Evolutionary conservation across 2,888 invertebrate genomes (phyloP).

Genomic region (Bombyx huttoni): DNA sequence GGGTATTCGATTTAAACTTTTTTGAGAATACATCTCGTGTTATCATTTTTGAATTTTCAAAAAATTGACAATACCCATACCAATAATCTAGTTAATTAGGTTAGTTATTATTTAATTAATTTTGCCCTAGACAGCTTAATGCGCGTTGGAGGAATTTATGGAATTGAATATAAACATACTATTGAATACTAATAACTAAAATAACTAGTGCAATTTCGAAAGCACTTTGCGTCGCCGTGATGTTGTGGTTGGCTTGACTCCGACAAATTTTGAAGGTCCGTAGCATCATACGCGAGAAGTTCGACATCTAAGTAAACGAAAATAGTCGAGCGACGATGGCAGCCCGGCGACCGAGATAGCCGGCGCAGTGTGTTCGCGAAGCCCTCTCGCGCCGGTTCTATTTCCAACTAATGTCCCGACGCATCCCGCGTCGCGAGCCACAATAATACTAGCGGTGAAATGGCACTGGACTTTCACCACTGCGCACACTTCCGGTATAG

Average conservation of each 20-base stretch:
- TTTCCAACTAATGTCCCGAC: conserved; percentile 60
- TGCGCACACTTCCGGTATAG: conserved; percentile 57
- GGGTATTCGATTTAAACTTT: too few species aligned
- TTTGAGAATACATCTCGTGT: too few species aligned
- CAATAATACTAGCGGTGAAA: conserved; percentile 58
- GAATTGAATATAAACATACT: too few species aligned
- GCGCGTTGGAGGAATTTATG: too few species aligned
- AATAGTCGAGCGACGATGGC: conserved; percentile 59
- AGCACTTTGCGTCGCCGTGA: conserved; percentile 2
- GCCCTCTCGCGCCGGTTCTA: conserved; percentile 67
- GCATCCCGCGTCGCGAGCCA: conserved; percentile 51
- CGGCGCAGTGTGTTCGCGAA: conserved; percentile 63
- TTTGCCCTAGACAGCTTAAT: too few species aligned
- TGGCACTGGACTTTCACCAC: conserved; percentile 62
- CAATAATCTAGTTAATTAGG: too few species aligned
- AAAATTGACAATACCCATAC: too few species aligned
- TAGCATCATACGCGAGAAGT: conserved; percentile 53
- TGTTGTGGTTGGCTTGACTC: conserved; percentile 23
- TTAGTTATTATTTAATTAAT: too few species aligned
- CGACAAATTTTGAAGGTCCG: conserved; percentile 48
- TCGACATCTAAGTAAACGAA: conserved; percentile 69
- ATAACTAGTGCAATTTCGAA: too few species aligned
- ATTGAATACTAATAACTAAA: too few species aligned
- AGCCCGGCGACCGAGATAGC: conserved; percentile 69
- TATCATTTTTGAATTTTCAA: too few species aligned